Conservation (phyloP, 2,797 vertebrate genomes). For the Bucorvus abyssinicus region DNA sequence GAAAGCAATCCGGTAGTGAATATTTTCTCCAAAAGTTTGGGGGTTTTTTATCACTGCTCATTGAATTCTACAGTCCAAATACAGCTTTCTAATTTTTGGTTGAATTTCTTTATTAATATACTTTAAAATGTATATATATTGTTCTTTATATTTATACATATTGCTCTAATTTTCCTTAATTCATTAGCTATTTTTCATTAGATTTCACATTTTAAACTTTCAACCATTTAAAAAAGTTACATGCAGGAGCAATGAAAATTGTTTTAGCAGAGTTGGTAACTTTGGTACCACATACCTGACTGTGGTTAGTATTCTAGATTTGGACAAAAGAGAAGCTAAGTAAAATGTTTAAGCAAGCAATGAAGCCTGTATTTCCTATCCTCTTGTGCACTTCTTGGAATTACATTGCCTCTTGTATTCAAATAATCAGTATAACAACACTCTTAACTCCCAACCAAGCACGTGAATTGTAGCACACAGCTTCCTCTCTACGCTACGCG, state of each 20-base stretch:
- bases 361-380: not conserved
- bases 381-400: not conserved
- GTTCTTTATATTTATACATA: not conserved
- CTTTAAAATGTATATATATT: not conserved
- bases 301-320: not conserved
- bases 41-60: not conserved
- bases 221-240: not conserved
- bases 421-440: not conserved
- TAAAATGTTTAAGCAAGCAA: not conserved
- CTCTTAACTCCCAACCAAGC: not conserved
- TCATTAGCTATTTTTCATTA: not conserved
- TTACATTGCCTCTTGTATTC: not conserved
- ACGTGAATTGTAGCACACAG: not conserved
- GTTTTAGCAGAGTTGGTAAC: not conserved
- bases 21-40: not conserved
- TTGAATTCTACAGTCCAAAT: not conserved
- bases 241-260: not conserved
- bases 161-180: not conserved
- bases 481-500: not conserved
- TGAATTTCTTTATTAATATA: not conserved
- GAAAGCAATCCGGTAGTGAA: not conserved
- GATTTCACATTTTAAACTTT: not conserved
- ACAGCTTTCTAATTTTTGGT: not conserved
- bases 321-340: not conserved
- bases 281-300: not conserved